Base-by-base conservation (phyloP, 1,140 invertebrate species). In the Aphis gossypii region DNA sequence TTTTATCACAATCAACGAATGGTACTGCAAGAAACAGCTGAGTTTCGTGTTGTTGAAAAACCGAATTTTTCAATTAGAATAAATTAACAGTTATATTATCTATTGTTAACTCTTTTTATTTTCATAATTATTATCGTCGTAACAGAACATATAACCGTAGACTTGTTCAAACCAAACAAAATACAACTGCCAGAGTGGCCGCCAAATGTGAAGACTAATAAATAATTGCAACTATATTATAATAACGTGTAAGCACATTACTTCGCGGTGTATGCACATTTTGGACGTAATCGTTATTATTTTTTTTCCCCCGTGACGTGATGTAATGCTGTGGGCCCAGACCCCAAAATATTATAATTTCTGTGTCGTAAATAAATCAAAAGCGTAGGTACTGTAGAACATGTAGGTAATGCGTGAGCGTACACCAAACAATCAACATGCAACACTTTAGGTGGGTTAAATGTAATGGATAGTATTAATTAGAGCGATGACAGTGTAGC, bases 401-500 rank as follows among this genome's bases (percentile, higher is more conserved):
- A 20, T 87, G 30, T 35, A 87, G 30, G 44, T n/a, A 46, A 46
- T 87, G 41, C 44, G 41, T 87, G 84, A 23, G 84, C 44, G 44
- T 76, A 46, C 20, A 88, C 86, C 46, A 88, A 46, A 88, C 86
- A 51, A 88, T 88, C 86, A 88, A 88, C 86, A 20, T 35, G 30
- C 46, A 51, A 48, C 86, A 51, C 46, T 88, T 51, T 51, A 51
- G 46, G 51, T 30, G n/a, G 3, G 48, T 89, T 89, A 56, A 89
- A 56, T 21, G 48, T 89, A 89, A 89, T 89, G 87, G 51, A 89
- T 56, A 56, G 23, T 89, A 89, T 89, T 89, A 54, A 89, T 89
- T 56, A 89, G 48, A 89, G 35, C 30, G 51, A 89, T 38, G 51
- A 56, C 87, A 56, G 8, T 25, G 51, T 18, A 76, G 60, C 30